Evolutionary conservation across 2,113 vertebrate species (phyloP).

Genomic region (Promerops cafer): DNA sequence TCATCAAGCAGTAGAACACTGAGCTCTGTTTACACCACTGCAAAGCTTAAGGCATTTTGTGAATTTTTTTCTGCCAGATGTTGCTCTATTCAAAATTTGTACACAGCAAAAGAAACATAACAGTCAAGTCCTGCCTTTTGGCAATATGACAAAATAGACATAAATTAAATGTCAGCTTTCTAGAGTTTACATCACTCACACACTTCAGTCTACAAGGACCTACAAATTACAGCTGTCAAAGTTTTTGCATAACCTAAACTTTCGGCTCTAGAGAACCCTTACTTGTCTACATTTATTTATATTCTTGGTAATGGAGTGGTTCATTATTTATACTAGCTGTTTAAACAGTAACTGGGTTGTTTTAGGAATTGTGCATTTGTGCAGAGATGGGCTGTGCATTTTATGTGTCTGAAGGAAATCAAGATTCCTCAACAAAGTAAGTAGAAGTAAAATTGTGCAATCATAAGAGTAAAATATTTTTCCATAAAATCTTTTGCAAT

Average conservation of each 20-base stretch:
- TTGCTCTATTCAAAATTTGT: conserved; percentile 17
- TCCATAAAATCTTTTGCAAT: neutral
- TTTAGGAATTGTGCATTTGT: conserved; percentile 47
- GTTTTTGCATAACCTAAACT: conserved; percentile 71
- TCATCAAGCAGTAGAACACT: neutral
- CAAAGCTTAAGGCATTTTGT: neutral
- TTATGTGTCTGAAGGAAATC: neutral
- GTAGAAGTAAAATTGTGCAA: neutral
- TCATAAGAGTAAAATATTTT: neutral
- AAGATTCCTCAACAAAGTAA: neutral
- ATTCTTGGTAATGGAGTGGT: conserved; percentile 60
- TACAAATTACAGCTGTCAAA: conserved; percentile 72
- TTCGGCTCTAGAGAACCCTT: conserved; percentile 67
- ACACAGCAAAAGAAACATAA: conserved; percentile 24
- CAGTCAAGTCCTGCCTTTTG: conserved; percentile 40
- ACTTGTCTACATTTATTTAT: conserved; percentile 69
- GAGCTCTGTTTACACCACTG: neutral
- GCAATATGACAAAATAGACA: conserved; percentile 70
- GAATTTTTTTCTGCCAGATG: conserved; percentile 24
- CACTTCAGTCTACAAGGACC: conserved; percentile 46
- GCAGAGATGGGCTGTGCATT: neutral
- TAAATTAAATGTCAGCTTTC: conserved; percentile 45
- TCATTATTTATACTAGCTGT: conserved; percentile 68
- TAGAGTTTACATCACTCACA: conserved; percentile 61
- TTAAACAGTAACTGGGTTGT: conserved; percentile 70